Conservation (phyloP, 2,888 invertebrate species). For the Nymphalis polychloros region DNA sequence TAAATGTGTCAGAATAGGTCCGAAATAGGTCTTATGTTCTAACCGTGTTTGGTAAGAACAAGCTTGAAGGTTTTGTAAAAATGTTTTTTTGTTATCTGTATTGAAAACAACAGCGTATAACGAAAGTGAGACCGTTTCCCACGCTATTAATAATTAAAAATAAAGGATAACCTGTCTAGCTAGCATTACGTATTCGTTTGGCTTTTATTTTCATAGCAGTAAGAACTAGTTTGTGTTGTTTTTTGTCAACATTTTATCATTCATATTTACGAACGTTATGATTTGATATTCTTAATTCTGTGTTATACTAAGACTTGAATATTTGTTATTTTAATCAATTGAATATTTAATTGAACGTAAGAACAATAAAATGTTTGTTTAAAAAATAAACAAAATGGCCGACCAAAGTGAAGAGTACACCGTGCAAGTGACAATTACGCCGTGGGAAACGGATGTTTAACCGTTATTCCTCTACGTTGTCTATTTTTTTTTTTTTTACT, state of each 20-base stretch:
- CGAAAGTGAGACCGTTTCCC: conserved; percentile 6
- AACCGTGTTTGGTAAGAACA: conserved; percentile 3
- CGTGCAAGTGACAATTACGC: conserved; percentile 41
- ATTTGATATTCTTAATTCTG: too few species aligned
- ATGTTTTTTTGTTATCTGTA: background rate
- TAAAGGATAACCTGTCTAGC: conserved; percentile 1
- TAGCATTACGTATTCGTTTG: background rate
- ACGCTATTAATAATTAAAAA: conserved; percentile 5
- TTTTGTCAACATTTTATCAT: too few species aligned
- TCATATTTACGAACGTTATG: too few species aligned
- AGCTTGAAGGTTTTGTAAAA: background rate
- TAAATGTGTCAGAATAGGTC: background rate
- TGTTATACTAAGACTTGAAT: too few species aligned
- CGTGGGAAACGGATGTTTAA: conserved; percentile 57
- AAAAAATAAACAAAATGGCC: conserved; percentile 9
- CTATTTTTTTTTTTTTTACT: conserved; percentile 16
- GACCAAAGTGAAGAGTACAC: background rate
- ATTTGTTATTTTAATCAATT: too few species aligned
- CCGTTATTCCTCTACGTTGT: conserved; percentile 48
- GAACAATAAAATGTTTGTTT: too few species aligned
- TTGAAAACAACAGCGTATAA: background rate
- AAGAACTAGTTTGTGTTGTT: too few species aligned
- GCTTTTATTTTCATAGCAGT: too few species aligned
- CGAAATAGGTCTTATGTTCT: background rate
- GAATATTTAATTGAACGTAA: too few species aligned